Base-by-base conservation (phyloP, 2,888 invertebrate species). In the Acronicta leporina region DNA sequence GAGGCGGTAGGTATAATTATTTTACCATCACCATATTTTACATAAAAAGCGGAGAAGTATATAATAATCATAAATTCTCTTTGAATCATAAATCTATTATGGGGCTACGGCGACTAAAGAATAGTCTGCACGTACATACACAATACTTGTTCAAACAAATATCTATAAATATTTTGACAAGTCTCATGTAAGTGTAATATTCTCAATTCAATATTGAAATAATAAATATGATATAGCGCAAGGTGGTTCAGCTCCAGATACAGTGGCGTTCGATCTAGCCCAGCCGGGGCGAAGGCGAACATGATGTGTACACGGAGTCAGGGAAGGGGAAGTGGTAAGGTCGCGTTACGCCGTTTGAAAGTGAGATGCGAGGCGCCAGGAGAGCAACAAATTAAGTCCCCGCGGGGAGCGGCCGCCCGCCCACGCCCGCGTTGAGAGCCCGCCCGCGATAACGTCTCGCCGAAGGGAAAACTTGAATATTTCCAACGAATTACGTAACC, bases 361-460 rank as follows among this genome's bases (percentile, higher is more conserved):
- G 91, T 92, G 93, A 94, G 93, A 94, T 89, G 90, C 91, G 90
- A 91, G 92, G 94, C 92, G 94, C 91, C 94, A 92, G 90, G 94
- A 93, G 94, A 93, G 93, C 94, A 94, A 94, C 94, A 94, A 94
- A 94, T 94, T 94, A 94, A 92, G 92, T 91, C 91, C 91, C 94
- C 86, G 90, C 88, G 88, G 91, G 91, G 89, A 86, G 86, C 79
- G 63, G 75, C 82, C 85, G 84, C 88, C 88, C 89, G 85, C 90
- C 87, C 86, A 87, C 88, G 85, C 82, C 83, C 83, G 88, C 88
- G 90, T 83, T 90, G 91, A 92, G 89, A 90, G 89, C 80, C 83
- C 87, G 82, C 87, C 88, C 83, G 87, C 89, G 92, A 92, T 92
- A 92, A 91, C 90, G 91, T 90, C 90, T 87, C 87, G 89, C 87